Evolutionary conservation across 1,140 invertebrate genomes (phyloP).

Genomic region (Drosophila orena): DNA sequence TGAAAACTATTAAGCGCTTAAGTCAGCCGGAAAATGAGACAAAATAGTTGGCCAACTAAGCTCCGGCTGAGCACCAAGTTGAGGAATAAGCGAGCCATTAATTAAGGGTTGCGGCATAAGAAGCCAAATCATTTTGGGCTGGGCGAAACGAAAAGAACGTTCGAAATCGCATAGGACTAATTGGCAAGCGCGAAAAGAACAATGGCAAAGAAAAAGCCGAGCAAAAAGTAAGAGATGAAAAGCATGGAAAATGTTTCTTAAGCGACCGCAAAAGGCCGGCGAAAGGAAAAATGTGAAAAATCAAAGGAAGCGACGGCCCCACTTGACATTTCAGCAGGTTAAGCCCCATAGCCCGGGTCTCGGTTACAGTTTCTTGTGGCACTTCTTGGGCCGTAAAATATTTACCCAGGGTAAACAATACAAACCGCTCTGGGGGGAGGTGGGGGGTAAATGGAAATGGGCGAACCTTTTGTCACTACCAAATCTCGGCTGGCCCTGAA

Average conservation of each 20-base stretch:
- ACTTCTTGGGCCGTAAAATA: constrained; percentile 70
- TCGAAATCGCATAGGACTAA: constrained; percentile 52
- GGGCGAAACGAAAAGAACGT: constrained; percentile 23
- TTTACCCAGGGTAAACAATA: constrained; percentile 63
- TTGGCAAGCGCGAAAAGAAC: constrained; percentile 66
- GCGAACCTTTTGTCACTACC: constrained; percentile 56
- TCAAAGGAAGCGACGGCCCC: constrained; percentile 63
- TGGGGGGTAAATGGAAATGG: background rate
- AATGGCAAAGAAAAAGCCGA: constrained; percentile 28
- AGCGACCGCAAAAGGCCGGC: constrained; percentile 52
- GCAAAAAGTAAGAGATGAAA: constrained; percentile 13
- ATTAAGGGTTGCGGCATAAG: constrained; percentile 56
- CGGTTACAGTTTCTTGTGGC: constrained; percentile 66
- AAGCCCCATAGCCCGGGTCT: constrained; percentile 36
- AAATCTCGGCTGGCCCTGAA: constrained; percentile 26
- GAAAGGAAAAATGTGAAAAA: constrained; percentile 54
- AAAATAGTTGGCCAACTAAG: constrained; percentile 77
- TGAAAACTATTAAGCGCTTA: constrained; percentile 84
- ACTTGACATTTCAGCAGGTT: constrained; percentile 69
- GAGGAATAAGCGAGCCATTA: constrained; percentile 53
- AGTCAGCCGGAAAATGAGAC: constrained; percentile 84
- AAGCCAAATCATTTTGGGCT: background rate
- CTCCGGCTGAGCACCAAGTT: constrained; percentile 12
- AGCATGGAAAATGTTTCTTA: constrained; percentile 54
- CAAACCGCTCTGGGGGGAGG: constrained; percentile 1